These are phyloP conservation scores for Stegostoma tigrinum DNA, from an alignment of 2,113 vertebrate species.

Conservation along the genomic window DNA sequence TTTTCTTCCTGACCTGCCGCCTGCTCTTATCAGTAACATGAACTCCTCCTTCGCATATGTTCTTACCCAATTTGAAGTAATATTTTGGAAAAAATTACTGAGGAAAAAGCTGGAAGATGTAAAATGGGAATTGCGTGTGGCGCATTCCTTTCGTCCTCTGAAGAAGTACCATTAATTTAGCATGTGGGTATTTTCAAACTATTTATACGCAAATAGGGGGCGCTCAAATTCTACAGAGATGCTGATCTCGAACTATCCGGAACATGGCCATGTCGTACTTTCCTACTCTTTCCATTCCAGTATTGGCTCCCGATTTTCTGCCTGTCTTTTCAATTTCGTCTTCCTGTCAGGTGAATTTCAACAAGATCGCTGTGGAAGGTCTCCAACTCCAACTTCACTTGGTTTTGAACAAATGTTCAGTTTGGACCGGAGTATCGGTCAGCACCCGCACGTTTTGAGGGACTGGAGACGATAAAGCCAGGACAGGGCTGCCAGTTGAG, in stretches of 20 bases:
- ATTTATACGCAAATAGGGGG: slow-evolving; percentile 16
- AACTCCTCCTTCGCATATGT: background rate
- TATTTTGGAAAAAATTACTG: background rate
- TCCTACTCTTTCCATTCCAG: background rate
- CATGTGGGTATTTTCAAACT: background rate
- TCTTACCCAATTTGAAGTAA: background rate
- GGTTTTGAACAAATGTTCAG: background rate
- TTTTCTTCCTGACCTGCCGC: background rate
- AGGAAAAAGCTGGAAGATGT: background rate
- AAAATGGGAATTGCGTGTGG: background rate
- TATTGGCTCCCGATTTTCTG: background rate
- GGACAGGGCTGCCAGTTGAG: too few relatives aligned
- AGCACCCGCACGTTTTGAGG: background rate
- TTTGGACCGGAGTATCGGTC: background rate
- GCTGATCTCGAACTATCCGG: too few relatives aligned
- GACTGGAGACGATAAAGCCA: background rate
- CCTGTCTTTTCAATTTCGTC: too few relatives aligned
- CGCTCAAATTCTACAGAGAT: slow-evolving; percentile 2
- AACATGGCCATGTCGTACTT: background rate
- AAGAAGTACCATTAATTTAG: background rate
- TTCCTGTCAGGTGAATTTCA: background rate
- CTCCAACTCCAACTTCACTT: background rate
- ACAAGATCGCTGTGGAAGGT: background rate
- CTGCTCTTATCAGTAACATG: background rate
- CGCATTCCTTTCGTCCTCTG: background rate